Evolutionary conservation across 2,888 invertebrate species (phyloP).

Genomic region (Amphipoea lucens): DNA sequence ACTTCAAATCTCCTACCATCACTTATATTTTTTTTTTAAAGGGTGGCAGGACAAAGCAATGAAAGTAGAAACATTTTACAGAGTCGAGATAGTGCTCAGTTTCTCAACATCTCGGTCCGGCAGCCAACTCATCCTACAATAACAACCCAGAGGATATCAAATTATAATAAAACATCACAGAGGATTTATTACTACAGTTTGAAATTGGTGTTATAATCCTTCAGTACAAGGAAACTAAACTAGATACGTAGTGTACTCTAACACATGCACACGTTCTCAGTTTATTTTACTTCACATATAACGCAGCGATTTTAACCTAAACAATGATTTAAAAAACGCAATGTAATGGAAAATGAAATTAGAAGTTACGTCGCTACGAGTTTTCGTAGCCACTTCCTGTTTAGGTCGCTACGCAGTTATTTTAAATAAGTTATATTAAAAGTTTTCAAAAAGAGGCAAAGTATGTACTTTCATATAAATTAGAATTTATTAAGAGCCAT

Average conservation of each 20-base stretch:
- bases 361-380: conserved; percentile 49
- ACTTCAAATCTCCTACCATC: conserved; percentile 7
- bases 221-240: conserved; percentile 10
- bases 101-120: conserved; percentile 23
- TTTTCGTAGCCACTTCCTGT: conserved; percentile 44
- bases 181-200: conserved; percentile 52
- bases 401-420: conserved; percentile 10
- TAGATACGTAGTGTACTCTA: conserved; percentile 2
- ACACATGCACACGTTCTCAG: background rate
- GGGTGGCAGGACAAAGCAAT: conserved; percentile 2
- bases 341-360: conserved; percentile 62
- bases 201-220: conserved; percentile 51
- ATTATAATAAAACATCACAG: conserved; percentile 60
- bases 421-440: background rate
- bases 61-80: conserved; percentile 37
- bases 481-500: conserved; percentile 1
- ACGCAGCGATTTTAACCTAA: conserved; percentile 36
- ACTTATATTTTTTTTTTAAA: conserved; percentile 24
- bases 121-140: conserved; percentile 56
- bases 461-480: background rate
- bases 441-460: background rate
- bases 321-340: conserved; percentile 51
- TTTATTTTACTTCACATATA: conserved; percentile 17
- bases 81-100: conserved; percentile 27
- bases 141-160: conserved; percentile 55